These are phyloP conservation scores for Phylloscopus trochiloides DNA, from an alignment of 2,113 vertebrate genomes.

Conservation along the genomic window DNA sequence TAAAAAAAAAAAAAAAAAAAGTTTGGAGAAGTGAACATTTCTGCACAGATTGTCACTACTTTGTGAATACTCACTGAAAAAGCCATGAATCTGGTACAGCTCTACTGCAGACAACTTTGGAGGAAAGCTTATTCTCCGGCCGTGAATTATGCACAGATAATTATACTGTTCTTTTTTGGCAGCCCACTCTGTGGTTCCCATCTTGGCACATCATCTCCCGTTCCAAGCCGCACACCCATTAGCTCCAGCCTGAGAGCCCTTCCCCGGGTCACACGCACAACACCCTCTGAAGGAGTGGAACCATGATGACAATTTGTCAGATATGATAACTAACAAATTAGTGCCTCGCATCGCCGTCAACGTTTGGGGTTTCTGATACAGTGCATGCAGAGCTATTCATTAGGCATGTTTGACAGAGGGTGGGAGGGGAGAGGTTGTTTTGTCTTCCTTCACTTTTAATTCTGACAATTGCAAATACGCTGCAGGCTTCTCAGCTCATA, in stretches of 20 bases:
- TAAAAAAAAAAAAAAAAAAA: conserved; percentile 42
- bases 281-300: conserved; percentile 57
- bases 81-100: conserved; percentile 63
- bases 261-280: conserved; percentile 52
- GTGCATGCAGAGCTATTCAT: conserved; percentile 51
- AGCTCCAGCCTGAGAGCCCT: conserved; percentile 58
- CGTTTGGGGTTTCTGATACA: conserved; percentile 62
- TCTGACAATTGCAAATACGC: conserved; percentile 67
- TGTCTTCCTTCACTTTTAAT: conserved; percentile 68
- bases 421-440: conserved; percentile 67
- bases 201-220: conserved; percentile 62
- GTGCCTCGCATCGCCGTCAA: conserved; percentile 26
- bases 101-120: conserved; percentile 61
- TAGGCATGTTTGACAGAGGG: conserved; percentile 64
- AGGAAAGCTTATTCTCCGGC: conserved; percentile 62
- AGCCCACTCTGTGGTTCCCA: conserved; percentile 67
- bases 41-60: conserved; percentile 69
- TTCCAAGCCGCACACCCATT: conserved; percentile 61
- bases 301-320: conserved; percentile 67
- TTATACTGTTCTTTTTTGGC: conserved; percentile 71
- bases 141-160: conserved; percentile 70
- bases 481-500: conserved; percentile 58
- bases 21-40: conserved; percentile 64
- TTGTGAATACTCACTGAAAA: conserved; percentile 63
- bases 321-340: conserved; percentile 66